Conservation (phyloP, 2,888 invertebrate genomes). For the Unio delphinus region DNA sequence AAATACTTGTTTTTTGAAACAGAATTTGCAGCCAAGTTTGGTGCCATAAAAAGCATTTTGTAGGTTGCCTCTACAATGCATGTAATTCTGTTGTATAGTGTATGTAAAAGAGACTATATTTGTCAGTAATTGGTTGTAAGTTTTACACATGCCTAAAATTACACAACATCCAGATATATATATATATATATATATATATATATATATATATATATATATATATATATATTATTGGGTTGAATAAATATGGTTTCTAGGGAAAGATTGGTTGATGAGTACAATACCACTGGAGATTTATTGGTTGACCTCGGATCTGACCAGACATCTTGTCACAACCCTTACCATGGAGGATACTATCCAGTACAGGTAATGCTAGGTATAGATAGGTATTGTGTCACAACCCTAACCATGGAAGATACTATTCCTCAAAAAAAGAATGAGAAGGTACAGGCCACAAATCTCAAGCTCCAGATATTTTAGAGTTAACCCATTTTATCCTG, state of each 20-base stretch:
- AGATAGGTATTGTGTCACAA: slow-evolving; percentile 55
- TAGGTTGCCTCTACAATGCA: no score
- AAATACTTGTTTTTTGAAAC: no score
- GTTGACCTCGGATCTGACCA: slow-evolving; percentile 78
- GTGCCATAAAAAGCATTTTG: no score
- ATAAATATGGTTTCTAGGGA: slow-evolving; percentile 71
- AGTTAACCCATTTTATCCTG: no score
- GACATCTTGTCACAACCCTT: slow-evolving; percentile 78
- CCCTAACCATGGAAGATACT: slow-evolving; percentile 74
- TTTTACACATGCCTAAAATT: background rate
- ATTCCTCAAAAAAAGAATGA: no score
- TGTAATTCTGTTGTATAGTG: no score
- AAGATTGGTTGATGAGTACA: slow-evolving; percentile 73
- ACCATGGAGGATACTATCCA: slow-evolving; percentile 77
- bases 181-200: slow-evolving; percentile 2
- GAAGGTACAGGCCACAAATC: no score
- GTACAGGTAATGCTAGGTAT: slow-evolving; percentile 67
- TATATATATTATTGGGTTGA: background rate
- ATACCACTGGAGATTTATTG: slow-evolving; percentile 74
- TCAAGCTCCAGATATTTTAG: no score
- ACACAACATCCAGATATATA: background rate
- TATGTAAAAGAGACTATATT: no score
- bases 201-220: no score
- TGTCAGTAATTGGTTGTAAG: no score
- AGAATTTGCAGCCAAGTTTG: no score